These are phyloP conservation scores for Nematopogon swammerdamellus DNA, from an alignment of 2,888 invertebrate species.

Conservation along the genomic window DNA sequence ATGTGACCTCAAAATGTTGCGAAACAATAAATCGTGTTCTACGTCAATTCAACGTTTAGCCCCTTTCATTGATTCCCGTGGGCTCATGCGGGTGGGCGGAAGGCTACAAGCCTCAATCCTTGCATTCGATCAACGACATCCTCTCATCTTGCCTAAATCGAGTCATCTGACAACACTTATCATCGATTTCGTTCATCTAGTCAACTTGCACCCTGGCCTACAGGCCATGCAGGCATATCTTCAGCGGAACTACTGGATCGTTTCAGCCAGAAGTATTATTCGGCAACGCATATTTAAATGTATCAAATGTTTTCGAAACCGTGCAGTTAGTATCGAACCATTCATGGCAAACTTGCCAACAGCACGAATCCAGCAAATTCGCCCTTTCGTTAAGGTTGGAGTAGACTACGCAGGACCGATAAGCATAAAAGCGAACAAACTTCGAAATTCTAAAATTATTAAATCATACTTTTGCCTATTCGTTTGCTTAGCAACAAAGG, in stretches of 20 bases:
- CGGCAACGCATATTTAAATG: background rate
- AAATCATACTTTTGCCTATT: background rate
- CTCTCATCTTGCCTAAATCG: background rate
- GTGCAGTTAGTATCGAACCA: constrained; percentile 3
- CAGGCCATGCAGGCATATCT: background rate
- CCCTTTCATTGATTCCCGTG: background rate
- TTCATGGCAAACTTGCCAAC: constrained; percentile 11
- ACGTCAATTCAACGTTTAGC: background rate
- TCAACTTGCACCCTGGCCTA: background rate
- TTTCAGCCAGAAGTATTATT: background rate
- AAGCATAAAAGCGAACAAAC: background rate
- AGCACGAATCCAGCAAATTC: constrained; percentile 3
- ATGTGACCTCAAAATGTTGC: background rate
- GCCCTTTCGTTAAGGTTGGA: background rate
- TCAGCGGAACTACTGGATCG: background rate
- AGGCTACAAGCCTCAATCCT: background rate
- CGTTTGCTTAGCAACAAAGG: constrained; percentile 12
- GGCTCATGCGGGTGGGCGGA: background rate
- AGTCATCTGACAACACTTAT: background rate
- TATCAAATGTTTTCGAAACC: background rate
- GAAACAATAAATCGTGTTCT: background rate
- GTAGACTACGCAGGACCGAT: background rate
- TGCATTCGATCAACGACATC: background rate
- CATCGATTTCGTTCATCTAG: background rate
- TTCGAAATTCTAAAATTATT: constrained; percentile 10